Conservation (phyloP, 2,797 vertebrate genomes). For the Graptemys geographica region DNA sequence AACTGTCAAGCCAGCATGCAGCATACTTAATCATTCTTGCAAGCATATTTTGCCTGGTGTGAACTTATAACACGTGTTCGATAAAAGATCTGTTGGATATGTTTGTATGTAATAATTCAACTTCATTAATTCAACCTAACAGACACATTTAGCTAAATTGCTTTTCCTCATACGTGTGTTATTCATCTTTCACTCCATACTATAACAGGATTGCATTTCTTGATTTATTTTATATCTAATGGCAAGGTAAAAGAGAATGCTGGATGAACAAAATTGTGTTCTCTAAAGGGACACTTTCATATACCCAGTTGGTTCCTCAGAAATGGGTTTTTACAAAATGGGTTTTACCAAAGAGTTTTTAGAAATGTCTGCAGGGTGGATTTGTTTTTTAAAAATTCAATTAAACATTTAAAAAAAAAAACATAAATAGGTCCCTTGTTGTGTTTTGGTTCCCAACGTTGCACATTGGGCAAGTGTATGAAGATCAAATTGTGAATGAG, state of each 20-base stretch:
- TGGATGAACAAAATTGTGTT: background rate
- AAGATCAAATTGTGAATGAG: background rate
- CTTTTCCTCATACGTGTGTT: background rate
- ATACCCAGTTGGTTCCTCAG: background rate
- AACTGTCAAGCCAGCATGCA: background rate
- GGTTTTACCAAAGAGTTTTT: background rate
- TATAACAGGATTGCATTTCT: background rate
- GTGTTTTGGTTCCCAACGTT: too few species aligned
- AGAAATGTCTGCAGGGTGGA: background rate
- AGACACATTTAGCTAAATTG: background rate
- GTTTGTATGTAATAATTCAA: conserved; percentile 18
- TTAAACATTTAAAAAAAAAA: background rate
- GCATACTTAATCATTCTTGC: background rate
- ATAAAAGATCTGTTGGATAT: background rate
- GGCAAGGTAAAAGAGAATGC: background rate
- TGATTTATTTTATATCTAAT: background rate
- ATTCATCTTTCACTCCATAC: conserved; percentile 14
- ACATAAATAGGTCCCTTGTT: background rate
- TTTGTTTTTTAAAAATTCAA: background rate
- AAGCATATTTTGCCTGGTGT: rapidly evolving
- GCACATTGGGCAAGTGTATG: background rate
- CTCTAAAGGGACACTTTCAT: background rate
- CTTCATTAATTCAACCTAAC: conserved; percentile 34
- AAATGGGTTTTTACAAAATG: background rate
- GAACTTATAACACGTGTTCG: background rate